Evolutionary conservation across 2,888 invertebrate genomes (phyloP).

Genomic region (Drosophila merina): DNA sequence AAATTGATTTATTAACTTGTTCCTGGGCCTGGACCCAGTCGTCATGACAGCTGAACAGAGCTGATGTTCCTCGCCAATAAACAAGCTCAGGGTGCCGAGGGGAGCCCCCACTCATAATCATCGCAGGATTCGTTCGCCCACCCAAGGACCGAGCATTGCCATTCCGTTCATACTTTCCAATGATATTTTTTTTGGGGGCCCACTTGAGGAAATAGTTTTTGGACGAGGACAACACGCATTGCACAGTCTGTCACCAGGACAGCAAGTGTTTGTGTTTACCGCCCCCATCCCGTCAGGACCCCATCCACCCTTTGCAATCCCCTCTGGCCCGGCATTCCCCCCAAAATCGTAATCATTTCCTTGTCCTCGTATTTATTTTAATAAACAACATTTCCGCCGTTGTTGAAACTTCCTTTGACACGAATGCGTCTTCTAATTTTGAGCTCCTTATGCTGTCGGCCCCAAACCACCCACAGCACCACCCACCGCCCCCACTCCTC

Average conservation of each 20-base stretch:
- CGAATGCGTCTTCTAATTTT: conserved; percentile 63
- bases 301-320: neutral
- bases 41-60: conserved; percentile 71
- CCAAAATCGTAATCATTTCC: conserved; percentile 62
- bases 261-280: conserved; percentile 54
- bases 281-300: conserved; percentile 4
- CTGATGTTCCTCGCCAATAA: conserved; percentile 64
- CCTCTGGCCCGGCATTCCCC: conserved; percentile 21
- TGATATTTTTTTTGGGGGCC: conserved; percentile 41
- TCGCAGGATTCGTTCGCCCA: conserved; percentile 23
- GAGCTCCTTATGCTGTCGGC: conserved; percentile 61
- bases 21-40: conserved; percentile 46
- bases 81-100: conserved; percentile 50
- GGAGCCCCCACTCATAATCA: conserved; percentile 16
- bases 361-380: conserved; percentile 76
- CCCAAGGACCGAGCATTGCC: conserved; percentile 6
- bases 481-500: neutral
- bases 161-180: conserved; percentile 27
- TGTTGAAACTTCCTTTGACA: conserved; percentile 75
- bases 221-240: conserved; percentile 76
- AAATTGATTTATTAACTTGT: conserved; percentile 79
- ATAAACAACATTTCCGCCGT: conserved; percentile 66
- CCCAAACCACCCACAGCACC: conserved; percentile 24
- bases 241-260: conserved; percentile 84
- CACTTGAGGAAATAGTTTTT: conserved; percentile 50